Evolutionary conservation across 2,797 vertebrate genomes (phyloP), one percentile per base, ranked within the genome.

Genomic region (Eutrigla gurnardus): DNA sequence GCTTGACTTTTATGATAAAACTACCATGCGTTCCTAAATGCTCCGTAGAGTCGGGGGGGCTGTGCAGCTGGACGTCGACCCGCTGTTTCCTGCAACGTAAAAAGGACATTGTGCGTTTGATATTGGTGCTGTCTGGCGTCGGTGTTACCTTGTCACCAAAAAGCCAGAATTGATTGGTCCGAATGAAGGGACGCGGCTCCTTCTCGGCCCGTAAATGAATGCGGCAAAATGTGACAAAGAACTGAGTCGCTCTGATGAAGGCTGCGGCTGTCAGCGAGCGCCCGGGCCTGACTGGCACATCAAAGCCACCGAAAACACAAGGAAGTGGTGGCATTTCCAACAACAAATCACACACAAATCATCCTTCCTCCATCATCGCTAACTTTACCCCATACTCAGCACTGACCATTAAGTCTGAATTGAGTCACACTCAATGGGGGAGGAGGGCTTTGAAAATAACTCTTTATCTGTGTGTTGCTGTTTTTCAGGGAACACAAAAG

Each of bases 391-490:
- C 90, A 85, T 82, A 83, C 85, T 81, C 84, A 82, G 81, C 55
- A 7, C 67, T 86, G 86, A 88, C 85, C 88, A 87, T 91, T 91
- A 85, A 81, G 78, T 78, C 73, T 89, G 80, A 85, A 90, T 85
- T 78, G 84, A 93, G 86, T 91, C 84, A 79, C 80, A 66, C 82
- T 86, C 86, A 66, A 73, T 79, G 62, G 86, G 86, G 81, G 85
- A 73, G 70, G 76, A 57, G 60, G 63, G 86, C 86, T 92, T 93
- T 91, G 82, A 95, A 96, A 94, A 93, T 93, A 94, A 95, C 93
- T 96, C 94, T 95, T 94, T 95, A 94, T 95, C 92, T 78, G 79
- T 80, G 77, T 84, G 78, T 84, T 85, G 75, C 67, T 81, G 74
- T 90, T 91, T 89, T 90, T 88, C 85, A 55, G 90, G 67, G 53